These are phyloP conservation scores for Selenia dentaria DNA, from an alignment of 2,888 invertebrate genomes.

Conservation along the genomic window DNA sequence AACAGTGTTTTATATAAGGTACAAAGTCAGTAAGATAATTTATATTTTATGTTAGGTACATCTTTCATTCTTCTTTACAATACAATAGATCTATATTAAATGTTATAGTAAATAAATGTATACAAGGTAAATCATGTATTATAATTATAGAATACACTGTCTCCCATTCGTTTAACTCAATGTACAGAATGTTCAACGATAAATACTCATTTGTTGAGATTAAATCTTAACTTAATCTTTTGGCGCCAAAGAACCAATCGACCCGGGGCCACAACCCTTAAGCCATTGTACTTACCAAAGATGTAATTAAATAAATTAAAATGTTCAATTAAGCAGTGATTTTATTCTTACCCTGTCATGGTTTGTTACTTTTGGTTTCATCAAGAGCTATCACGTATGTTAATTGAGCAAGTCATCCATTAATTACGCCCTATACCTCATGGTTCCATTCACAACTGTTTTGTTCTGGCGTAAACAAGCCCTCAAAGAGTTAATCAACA, in stretches of 20 bases:
- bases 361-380: neutral
- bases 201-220: constrained; percentile 21
- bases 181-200: constrained; percentile 2
- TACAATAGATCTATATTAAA: no score
- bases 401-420: constrained; percentile 9
- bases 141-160: no score
- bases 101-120: no score
- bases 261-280: constrained; percentile 65
- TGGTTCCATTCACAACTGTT: no score
- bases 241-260: constrained; percentile 68
- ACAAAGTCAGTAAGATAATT: neutral
- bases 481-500: no score
- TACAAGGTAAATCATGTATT: no score
- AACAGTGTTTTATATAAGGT: neutral
- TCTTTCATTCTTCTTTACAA: constrained; percentile 9
- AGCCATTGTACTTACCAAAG: constrained; percentile 82
- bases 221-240: constrained; percentile 21
- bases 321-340: constrained; percentile 43
- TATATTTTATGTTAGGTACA: neutral
- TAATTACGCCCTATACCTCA: no score
- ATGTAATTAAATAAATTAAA: constrained; percentile 68
- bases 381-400: constrained; percentile 10
- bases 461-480: no score
- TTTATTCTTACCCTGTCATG: constrained; percentile 20
- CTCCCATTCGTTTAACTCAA: no score